phyloP scores from a whole-genome alignment of 2,888 invertebrate species.

The Brenthis daphne region DNA sequence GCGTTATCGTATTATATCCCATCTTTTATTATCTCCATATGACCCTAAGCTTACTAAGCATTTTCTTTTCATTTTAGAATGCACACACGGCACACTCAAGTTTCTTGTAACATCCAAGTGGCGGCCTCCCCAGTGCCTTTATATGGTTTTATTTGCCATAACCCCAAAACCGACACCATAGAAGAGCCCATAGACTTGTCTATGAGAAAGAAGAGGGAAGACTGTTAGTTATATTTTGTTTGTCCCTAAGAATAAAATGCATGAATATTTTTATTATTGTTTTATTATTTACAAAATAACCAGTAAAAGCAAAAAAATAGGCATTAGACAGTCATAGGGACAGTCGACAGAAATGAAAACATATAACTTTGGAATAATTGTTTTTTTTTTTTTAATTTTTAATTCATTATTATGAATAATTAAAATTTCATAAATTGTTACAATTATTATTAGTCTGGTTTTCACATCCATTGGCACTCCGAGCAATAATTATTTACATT shows the following conservation, averaged over 20 bases:
- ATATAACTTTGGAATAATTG: no score
- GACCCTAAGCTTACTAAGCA: not conserved
- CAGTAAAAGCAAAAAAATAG: no score
- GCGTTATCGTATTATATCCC: no score
- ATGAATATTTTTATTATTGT: conserved; percentile 12
- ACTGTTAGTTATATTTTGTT: conserved; percentile 10
- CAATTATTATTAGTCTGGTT: no score
- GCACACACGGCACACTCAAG: conserved; percentile 50
- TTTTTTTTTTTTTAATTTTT: no score
- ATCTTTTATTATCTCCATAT: not conserved
- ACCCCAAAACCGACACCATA: conserved; percentile 33
- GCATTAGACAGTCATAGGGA: no score
- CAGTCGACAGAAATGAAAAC: no score
- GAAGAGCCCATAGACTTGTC: conserved; percentile 64
- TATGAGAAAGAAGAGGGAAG: conserved; percentile 44
- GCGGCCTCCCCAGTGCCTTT: conserved; percentile 51
- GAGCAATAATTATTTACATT: no score
- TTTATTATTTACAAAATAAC: not conserved
- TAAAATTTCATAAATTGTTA: no score
- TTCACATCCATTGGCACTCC: no score
- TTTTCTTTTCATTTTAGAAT: conserved; percentile 44
- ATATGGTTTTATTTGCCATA: conserved; percentile 60
- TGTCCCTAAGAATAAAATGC: conserved; percentile 22
- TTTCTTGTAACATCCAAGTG: conserved; percentile 37
- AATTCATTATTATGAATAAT: no score